A percentile compares a stretch with the other conserved stretches of the same genome.
phyloP scores from a whole-genome alignment of 2,113 vertebrate genomes.

The Varanus komodoensis region DNA sequence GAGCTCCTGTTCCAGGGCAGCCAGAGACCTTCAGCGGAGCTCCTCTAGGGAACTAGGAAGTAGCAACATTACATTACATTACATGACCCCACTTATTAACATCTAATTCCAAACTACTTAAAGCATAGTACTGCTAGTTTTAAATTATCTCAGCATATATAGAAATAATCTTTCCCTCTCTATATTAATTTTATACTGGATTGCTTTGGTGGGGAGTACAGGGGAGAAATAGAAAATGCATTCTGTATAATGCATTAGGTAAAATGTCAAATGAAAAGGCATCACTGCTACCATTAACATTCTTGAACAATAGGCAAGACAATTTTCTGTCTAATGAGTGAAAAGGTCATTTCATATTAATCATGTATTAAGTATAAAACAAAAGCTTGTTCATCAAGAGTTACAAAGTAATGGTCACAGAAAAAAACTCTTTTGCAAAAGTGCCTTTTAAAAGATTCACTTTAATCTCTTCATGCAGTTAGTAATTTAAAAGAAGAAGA shows the following conservation, averaged over 20 bases:
- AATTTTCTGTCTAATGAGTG: slow-evolving; percentile 13
- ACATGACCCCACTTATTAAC: neutral
- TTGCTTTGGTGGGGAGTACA: neutral
- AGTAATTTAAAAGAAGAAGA: neutral
- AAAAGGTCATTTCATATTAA: slow-evolving; percentile 48
- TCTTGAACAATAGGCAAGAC: slow-evolving; percentile 46
- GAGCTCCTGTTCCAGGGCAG: neutral
- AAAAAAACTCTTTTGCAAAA: slow-evolving; percentile 38
- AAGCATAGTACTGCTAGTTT: neutral
- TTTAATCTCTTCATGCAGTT: neutral
- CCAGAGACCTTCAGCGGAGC: neutral
- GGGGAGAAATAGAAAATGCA: neutral
- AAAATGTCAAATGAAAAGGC: slow-evolving; percentile 40
- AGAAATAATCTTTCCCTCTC: neutral
- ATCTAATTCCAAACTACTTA: neutral
- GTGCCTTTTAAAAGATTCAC: slow-evolving; percentile 15
- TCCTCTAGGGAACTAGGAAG: neutral
- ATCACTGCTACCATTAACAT: slow-evolving; percentile 21
- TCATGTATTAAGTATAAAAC: slow-evolving; percentile 28
- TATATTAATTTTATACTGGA: neutral
- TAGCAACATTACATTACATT: neutral
- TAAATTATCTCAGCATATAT: slow-evolving; percentile 7
- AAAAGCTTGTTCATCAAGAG: neutral
- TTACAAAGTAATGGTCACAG: neutral
- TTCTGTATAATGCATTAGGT: slow-evolving; percentile 22